phyloP scores from a whole-genome alignment of 2,888 invertebrate genomes.

The Mamestra brassicae region DNA sequence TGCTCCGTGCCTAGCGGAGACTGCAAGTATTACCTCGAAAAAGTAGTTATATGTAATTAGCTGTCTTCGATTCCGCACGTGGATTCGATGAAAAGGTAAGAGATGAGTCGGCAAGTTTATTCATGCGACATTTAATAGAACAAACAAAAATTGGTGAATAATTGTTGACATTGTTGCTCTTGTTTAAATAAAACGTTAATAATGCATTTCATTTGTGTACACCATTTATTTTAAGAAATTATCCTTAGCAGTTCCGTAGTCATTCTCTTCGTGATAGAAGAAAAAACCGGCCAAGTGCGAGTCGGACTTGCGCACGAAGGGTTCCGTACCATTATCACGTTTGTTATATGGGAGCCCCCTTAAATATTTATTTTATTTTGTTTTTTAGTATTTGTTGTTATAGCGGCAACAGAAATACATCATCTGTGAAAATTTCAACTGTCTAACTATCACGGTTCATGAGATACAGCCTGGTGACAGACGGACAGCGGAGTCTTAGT shows the following conservation, averaged over 20 bases:
- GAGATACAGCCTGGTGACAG: too few species aligned
- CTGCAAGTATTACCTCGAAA: background rate
- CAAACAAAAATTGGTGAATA: background rate
- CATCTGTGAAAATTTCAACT: too few species aligned
- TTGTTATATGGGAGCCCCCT: too few species aligned
- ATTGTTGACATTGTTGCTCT: background rate
- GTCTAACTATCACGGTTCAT: too few species aligned
- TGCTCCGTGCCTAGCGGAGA: background rate
- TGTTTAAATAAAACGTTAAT: background rate
- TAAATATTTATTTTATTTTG: too few species aligned
- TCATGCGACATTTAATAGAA: background rate
- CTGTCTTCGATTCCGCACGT: background rate
- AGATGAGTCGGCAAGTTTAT: background rate
- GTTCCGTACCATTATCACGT: too few species aligned
- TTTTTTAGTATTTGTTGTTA: too few species aligned
- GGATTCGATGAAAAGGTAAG: background rate
- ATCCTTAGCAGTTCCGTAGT: background rate
- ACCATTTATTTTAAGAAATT: background rate
- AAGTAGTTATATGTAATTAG: background rate
- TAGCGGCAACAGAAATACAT: too few species aligned
- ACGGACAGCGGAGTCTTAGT: too few species aligned
- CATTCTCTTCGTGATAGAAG: background rate
- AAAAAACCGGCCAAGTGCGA: background rate
- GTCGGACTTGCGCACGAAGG: too few species aligned
- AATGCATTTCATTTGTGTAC: background rate